Percentiles rank a stretch among this genome's conserved stretches.
Evolutionary conservation across 2,797 vertebrate genomes (phyloP).

Genomic region (Salarias fasciatus): DNA sequence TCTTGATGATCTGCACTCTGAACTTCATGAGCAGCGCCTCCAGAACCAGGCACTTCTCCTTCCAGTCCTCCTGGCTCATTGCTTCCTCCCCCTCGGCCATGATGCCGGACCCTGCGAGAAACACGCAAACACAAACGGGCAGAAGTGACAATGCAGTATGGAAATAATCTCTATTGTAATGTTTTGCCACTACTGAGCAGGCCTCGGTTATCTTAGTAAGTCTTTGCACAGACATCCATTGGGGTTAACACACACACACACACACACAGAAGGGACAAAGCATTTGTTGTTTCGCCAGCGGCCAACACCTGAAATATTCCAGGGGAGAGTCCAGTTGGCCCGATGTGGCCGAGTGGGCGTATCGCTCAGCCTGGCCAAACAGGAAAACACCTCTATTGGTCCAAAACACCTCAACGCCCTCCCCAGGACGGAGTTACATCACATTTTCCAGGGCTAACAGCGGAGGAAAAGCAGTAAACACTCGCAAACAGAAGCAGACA

Average conservation of each 20-base stretch:
- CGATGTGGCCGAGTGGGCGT: constrained; percentile 36
- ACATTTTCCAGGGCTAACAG: constrained; percentile 53
- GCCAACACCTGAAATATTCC: constrained; percentile 69
- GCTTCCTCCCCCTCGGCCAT: constrained; percentile 91
- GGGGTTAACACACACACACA: no score
- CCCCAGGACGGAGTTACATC: constrained; percentile 18
- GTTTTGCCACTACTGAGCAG: no score
- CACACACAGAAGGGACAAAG: constrained; percentile 21
- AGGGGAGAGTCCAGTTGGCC: constrained; percentile 52
- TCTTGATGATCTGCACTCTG: constrained; percentile 94
- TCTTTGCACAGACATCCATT: constrained; percentile 9
- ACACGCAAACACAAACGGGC: no score
- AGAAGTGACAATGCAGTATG: no score
- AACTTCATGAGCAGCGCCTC: constrained; percentile 96
- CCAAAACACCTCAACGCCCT: constrained; percentile 44
- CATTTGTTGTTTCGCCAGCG: constrained; percentile 41
- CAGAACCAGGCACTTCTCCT: constrained; percentile 92
- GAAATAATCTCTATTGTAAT: no score
- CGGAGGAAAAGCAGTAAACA: constrained; percentile 35
- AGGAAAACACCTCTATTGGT: constrained; percentile 48
- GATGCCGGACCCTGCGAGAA: constrained; percentile 32
- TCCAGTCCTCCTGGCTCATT: constrained; percentile 90
- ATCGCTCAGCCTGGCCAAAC: constrained; percentile 41
- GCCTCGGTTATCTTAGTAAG: no score
- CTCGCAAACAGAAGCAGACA: constrained; percentile 1